phyloP scores from a whole-genome alignment of 2,113 vertebrate species.

The Lathamus discolor region DNA sequence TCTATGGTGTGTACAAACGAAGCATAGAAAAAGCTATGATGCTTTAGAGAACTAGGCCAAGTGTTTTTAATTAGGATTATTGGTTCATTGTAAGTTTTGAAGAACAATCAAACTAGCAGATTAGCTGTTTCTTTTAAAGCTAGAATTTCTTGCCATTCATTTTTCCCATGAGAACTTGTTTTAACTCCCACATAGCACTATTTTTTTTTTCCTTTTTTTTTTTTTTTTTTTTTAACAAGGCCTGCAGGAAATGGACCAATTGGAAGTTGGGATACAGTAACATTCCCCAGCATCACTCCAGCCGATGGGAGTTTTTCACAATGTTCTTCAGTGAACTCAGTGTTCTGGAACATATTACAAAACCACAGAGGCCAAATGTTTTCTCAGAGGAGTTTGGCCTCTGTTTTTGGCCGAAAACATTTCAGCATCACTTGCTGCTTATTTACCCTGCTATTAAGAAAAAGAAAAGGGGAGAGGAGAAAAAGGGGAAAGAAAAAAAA shows the following conservation, averaged over 20 bases:
- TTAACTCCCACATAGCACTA: conserved; percentile 77
- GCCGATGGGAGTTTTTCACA: conserved; percentile 80
- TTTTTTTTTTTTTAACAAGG: conserved; percentile 66
- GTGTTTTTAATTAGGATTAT: conserved; percentile 87
- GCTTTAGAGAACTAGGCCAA: conserved; percentile 82
- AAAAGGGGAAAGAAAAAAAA: neutral
- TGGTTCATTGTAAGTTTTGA: conserved; percentile 85
- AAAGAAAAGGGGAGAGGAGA: conserved; percentile 63
- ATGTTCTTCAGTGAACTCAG: conserved; percentile 78
- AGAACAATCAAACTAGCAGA: conserved; percentile 85
- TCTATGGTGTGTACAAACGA: conserved; percentile 82
- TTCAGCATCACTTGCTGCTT: conserved; percentile 78
- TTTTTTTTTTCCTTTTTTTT: conserved; percentile 20
- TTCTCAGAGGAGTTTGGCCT: conserved; percentile 82
- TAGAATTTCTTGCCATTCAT: conserved; percentile 83
- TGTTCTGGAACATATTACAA: conserved; percentile 86
- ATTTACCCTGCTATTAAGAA: conserved; percentile 78
- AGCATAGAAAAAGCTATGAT: conserved; percentile 81
- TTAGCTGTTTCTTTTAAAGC: conserved; percentile 84
- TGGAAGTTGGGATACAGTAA: conserved; percentile 80
- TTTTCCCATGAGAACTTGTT: conserved; percentile 86
- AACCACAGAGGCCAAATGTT: conserved; percentile 87
- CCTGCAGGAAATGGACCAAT: conserved; percentile 80
- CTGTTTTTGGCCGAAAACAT: conserved; percentile 82
- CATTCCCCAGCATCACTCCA: conserved; percentile 79